Conservation (phyloP, 2,888 invertebrate species). For the Cistogaster globosa region DNA sequence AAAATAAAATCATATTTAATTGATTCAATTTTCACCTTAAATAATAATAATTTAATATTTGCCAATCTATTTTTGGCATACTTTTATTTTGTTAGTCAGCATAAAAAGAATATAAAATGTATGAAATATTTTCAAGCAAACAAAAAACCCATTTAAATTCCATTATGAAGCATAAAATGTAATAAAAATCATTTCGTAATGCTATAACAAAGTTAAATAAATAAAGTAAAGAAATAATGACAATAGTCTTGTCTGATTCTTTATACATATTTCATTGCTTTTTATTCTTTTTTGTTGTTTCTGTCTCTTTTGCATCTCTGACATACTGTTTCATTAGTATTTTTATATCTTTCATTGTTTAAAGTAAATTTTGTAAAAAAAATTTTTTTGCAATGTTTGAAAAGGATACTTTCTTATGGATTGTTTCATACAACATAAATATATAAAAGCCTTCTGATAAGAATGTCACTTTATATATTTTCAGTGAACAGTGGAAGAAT, state of each 20-base stretch:
- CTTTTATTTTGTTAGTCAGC: neutral
- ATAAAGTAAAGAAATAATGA: conserved; percentile 50
- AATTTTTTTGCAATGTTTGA: neutral
- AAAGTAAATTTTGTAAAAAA: conserved; percentile 63
- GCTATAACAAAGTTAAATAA: conserved; percentile 50
- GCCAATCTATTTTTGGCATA: conserved; percentile 31
- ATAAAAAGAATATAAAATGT: conserved; percentile 6
- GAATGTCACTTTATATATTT: too few species aligned
- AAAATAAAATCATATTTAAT: conserved; percentile 25
- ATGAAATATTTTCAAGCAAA: conserved; percentile 28
- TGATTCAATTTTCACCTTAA: conserved; percentile 41
- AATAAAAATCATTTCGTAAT: conserved; percentile 48
- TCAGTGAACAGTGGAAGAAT: too few species aligned
- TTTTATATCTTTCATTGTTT: conserved; percentile 53
- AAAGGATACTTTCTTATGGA: neutral
- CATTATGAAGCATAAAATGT: conserved; percentile 27
- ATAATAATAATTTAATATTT: conserved; percentile 25
- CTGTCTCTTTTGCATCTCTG: conserved; percentile 32
- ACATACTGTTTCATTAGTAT: conserved; percentile 21
- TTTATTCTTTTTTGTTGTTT: neutral
- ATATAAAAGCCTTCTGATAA: too few species aligned
- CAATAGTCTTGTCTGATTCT: conserved; percentile 60
- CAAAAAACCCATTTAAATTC: conserved; percentile 38
- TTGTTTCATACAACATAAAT: neutral
- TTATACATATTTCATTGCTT: conserved; percentile 16